Evolutionary conservation across 2,888 invertebrate species (phyloP), one percentile per base, ranked within the genome.

Genomic region (Tromatobia lineatoria): DNA sequence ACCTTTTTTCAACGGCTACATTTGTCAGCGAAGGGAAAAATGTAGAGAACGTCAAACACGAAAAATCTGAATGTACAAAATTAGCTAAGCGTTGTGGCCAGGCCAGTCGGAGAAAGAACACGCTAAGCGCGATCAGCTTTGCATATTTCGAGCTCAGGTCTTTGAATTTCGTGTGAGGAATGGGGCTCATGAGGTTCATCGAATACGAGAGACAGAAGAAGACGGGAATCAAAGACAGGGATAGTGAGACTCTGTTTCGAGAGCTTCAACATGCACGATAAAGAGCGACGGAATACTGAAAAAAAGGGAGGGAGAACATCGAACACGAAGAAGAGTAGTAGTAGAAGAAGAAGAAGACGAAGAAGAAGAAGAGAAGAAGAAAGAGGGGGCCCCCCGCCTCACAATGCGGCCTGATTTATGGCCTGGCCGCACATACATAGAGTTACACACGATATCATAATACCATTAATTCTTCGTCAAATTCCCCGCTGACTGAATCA

Each of bases 331-430:
- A 69, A 69, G 67, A 54, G 38, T 10, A 10, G 95, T 94, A 94
- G 94, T 91, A 92, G 91, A 88, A 91, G 89, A 90, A 91, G 94
- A 94, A 94, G 94, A 95, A 20, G 57, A 94, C 47, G 74, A 94
- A 94, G 94, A 94, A 94, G 94, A 94, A 94, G 94, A 94, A 94
- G 94, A 76, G 85, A 94, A 94, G 94, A 94, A 94, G 94, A 94
- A 80, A 86, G 86, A 77, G 87, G 85, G 88, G 88, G 85, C 88
- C 89, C 89, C 90, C 91, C 91, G 91, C 89, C 90, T 92, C 86
- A 93, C 93, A 93, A 93, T 92, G 91, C 91, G 91, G 91, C 88
- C 93, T 93, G 93, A 93, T 93, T 93, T 93, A 93, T 93, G 92
- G 91, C 90, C 91, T 88, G 87, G 88, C 90, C 90, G 91, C 93